phyloP scores from a whole-genome alignment of 2,113 vertebrate genomes.

The Propithecus coquereli region DNA sequence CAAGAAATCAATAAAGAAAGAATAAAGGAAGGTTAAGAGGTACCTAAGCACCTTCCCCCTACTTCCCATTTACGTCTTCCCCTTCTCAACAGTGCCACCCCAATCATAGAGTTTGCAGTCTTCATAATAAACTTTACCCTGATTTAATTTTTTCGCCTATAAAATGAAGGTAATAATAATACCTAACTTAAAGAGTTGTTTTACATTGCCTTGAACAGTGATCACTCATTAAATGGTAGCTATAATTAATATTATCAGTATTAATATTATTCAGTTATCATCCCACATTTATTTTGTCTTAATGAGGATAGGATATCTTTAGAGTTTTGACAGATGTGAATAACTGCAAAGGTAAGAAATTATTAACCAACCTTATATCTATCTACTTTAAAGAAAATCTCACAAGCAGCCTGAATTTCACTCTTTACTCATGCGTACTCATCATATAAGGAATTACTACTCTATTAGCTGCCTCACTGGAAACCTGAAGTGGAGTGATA shows the following conservation, averaged over 20 bases:
- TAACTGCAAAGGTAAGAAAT: background rate
- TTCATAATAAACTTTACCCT: background rate
- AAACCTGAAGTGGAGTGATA: background rate
- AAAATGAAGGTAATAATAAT: background rate
- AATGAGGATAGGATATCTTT: background rate
- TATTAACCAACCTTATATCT: background rate
- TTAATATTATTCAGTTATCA: background rate
- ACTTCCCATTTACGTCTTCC: background rate
- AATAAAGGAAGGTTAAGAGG: background rate
- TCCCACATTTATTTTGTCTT: constrained; percentile 3
- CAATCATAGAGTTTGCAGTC: background rate
- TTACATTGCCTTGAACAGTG: background rate
- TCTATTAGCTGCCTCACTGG: background rate
- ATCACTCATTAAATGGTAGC: background rate
- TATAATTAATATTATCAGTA: background rate
- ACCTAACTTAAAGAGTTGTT: background rate
- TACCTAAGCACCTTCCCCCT: no score
- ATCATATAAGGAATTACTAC: background rate
- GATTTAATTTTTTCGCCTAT: background rate
- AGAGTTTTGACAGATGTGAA: background rate
- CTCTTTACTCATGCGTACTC: background rate
- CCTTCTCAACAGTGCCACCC: background rate
- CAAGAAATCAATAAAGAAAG: background rate
- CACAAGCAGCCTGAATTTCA: background rate
- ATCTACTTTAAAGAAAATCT: background rate